phyloP scores from a whole-genome alignment of 2,113 vertebrate genomes.

The Platysteira castanea region DNA sequence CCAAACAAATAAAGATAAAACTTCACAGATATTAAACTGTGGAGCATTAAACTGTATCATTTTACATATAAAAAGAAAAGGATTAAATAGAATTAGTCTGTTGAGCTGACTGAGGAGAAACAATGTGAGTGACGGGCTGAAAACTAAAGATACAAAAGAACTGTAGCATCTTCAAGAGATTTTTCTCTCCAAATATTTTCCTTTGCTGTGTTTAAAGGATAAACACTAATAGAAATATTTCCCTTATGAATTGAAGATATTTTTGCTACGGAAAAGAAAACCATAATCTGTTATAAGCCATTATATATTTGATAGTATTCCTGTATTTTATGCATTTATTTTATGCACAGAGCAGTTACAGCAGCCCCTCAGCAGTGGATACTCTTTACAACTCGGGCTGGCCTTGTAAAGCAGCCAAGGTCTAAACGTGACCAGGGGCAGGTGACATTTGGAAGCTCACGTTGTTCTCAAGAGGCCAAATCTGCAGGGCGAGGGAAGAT shows the following conservation, averaged over 20 bases:
- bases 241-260: not conserved
- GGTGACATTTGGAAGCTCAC: not conserved
- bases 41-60: conserved; percentile 67
- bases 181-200: conserved; percentile 33
- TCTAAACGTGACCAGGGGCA: not conserved
- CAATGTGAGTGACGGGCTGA: conserved; percentile 31
- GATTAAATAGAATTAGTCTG: conserved; percentile 65
- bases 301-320: not conserved
- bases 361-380: not conserved
- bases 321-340: not conserved
- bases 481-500: not conserved
- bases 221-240: conserved; percentile 27
- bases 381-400: fast-evolving
- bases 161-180: conserved; percentile 2
- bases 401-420: not conserved
- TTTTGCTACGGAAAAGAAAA: not conserved
- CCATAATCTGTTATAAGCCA: not conserved
- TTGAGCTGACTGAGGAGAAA: conserved; percentile 56
- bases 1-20: conserved; percentile 78
- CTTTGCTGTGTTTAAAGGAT: not conserved
- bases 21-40: conserved; percentile 64
- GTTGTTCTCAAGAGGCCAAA: not conserved
- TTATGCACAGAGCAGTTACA: not conserved
- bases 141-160: conserved; percentile 51
- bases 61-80: conserved; percentile 70